These are phyloP conservation scores for Morpho helenor DNA, from an alignment of 2,888 invertebrate genomes.

Conservation along the genomic window DNA sequence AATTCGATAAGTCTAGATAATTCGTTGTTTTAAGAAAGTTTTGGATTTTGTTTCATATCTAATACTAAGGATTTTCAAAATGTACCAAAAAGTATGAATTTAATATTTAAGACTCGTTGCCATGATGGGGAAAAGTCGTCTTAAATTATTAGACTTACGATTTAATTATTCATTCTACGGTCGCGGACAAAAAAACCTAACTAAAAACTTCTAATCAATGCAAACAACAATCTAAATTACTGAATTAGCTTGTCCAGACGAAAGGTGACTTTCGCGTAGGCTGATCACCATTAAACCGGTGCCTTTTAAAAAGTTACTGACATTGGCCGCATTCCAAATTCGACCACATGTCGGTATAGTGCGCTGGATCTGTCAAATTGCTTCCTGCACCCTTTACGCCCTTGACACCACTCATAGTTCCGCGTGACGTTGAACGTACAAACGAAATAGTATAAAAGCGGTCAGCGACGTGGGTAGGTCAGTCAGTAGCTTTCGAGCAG, in stretches of 20 bases:
- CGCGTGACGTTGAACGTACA: constrained; percentile 50
- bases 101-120: too few relatives aligned
- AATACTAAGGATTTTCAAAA: too few relatives aligned
- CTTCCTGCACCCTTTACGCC: constrained; percentile 72
- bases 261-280: constrained; percentile 7
- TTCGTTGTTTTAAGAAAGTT: too few relatives aligned
- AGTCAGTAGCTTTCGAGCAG: constrained; percentile 77
- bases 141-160: too few relatives aligned
- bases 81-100: too few relatives aligned
- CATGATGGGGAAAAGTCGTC: too few relatives aligned
- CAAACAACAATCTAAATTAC: constrained; percentile 15
- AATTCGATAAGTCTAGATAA: too few relatives aligned
- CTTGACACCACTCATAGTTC: constrained; percentile 70
- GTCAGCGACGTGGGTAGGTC: constrained; percentile 35
- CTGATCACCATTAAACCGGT: constrained; percentile 1
- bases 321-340: constrained; percentile 39
- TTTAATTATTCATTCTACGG: too few relatives aligned
- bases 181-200: neutral
- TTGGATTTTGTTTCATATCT: too few relatives aligned
- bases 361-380: constrained; percentile 32
- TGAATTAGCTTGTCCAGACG: neutral
- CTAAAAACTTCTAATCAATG: constrained; percentile 11
- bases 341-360: constrained; percentile 47
- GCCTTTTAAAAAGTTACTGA: constrained; percentile 13
- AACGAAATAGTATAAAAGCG: constrained; percentile 56